A percentile compares a stretch with the other conserved stretches of the same genome.
Evolutionary conservation across 2,113 vertebrate species (phyloP).

Genomic region (Pachycephala philippinensis): DNA sequence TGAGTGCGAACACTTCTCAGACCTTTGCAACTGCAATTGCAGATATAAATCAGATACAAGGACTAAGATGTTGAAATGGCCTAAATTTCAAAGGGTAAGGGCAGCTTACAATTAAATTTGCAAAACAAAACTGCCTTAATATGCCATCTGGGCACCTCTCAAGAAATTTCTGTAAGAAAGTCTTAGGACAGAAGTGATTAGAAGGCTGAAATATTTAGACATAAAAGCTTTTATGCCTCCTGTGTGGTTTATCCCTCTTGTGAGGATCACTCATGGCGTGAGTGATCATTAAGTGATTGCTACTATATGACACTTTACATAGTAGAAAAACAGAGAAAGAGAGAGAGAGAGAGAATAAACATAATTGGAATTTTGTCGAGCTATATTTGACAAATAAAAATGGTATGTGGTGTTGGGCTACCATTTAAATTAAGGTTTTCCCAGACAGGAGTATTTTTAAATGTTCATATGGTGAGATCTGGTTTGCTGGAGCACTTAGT

Average conservation of each 20-base stretch:
- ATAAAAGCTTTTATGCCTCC: background rate
- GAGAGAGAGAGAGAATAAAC: background rate
- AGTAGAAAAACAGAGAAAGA: background rate
- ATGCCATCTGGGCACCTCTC: background rate
- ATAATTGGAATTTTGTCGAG: accelerated
- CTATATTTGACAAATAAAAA: background rate
- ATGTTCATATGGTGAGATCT: background rate
- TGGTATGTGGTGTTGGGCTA: background rate
- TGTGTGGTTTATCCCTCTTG: background rate
- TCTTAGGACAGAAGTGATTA: background rate
- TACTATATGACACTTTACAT: background rate
- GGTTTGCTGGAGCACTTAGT: background rate
- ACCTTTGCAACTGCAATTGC: background rate
- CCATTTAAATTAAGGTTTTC: background rate
- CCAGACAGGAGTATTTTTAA: background rate
- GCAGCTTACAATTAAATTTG: background rate
- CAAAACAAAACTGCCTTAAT: background rate
- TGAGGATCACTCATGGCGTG: background rate
- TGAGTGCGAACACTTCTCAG: background rate
- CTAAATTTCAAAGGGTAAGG: background rate
- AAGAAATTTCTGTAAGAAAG: background rate
- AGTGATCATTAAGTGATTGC: background rate
- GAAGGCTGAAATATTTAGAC: background rate
- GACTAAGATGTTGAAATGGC: background rate
- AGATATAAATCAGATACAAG: background rate